Base-by-base conservation (phyloP, 2,113 vertebrate genomes). In the Pelusios castaneus region DNA sequence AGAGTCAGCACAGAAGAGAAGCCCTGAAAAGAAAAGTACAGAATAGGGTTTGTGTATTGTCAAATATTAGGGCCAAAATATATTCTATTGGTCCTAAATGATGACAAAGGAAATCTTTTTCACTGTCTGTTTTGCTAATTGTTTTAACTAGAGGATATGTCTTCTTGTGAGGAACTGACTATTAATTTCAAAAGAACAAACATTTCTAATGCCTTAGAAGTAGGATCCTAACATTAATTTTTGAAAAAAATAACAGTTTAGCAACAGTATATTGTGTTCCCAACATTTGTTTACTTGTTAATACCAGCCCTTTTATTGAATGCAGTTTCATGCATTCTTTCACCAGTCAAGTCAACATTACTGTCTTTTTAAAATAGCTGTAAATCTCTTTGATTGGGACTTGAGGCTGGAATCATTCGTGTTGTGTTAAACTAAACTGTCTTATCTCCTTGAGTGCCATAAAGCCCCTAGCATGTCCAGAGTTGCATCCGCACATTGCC, bases 331-430 rank as follows among this genome's bases (percentile, higher is more conserved):
- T 95, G 96, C 95, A 93, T 97, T 96, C 95, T 97, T 97, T 95
- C 95, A 96, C 93, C 94, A 97, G 97, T 97, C 97, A 95, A 97
- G 96, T 97, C 98, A 97, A 98, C 96, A 92, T 97, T 95, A 88
- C 87, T 95, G 96, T 97, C 98, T 95, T 97, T 97, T 97, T 97
- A 96, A 97, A 98, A 97, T 96, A 97, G 97, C 95, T 97, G 96
- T 98, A 97, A 98, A 97, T 98, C 97, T 98, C 97, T 98, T 97
- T 97, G 97, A 97, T 97, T 97, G 97, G 96, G 96, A 97, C 97
- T 98, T 85, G 93, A 97, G 97, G 97, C 97, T 98, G 97, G 95
- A 97, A 97, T 97, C 97, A 96, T 97, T 98, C 97, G 95, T 97
- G 97, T 96, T 97, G 95, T 97, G 96, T 98, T 98, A 95, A 97